Percentiles rank a stretch among this genome's conserved stretches.
phyloP scores from a whole-genome alignment of 1,140 invertebrate species.

The Amyelois transitella region DNA sequence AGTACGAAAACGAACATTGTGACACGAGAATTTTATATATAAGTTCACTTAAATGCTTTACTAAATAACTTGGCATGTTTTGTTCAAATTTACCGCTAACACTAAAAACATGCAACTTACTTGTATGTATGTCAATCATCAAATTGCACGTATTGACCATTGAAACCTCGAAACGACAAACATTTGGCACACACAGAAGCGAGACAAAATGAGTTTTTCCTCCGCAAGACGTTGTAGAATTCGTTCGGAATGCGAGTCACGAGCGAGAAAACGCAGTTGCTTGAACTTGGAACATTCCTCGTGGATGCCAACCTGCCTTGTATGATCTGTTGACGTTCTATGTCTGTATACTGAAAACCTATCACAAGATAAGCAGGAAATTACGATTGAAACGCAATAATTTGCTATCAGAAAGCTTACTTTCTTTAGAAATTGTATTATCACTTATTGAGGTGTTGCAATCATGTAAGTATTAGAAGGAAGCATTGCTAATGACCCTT shows the following conservation, averaged over 20 bases:
- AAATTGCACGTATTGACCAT: background rate
- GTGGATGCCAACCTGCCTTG: background rate
- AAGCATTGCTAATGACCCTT: too few relatives aligned
- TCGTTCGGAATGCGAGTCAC: slow-evolving; percentile 17
- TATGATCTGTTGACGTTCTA: background rate
- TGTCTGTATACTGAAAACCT: background rate
- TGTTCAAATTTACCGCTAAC: too few relatives aligned
- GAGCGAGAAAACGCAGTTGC: slow-evolving; percentile 16
- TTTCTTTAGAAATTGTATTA: too few relatives aligned
- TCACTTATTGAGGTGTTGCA: too few relatives aligned
- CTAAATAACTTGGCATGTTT: too few relatives aligned
- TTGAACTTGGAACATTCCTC: slow-evolving; percentile 13
- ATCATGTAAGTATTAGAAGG: too few relatives aligned
- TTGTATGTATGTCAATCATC: background rate
- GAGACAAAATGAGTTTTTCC: background rate
- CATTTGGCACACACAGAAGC: background rate
- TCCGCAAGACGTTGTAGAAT: background rate
- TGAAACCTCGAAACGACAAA: background rate
- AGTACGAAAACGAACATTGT: too few relatives aligned
- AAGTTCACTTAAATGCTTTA: too few relatives aligned
- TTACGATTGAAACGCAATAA: too few relatives aligned
- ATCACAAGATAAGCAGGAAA: background rate
- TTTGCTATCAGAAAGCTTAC: too few relatives aligned
- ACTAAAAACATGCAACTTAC: background rate
- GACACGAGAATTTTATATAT: too few relatives aligned